Base-by-base conservation (phyloP, 1,140 invertebrate species). In the Megalopta genalis region DNA sequence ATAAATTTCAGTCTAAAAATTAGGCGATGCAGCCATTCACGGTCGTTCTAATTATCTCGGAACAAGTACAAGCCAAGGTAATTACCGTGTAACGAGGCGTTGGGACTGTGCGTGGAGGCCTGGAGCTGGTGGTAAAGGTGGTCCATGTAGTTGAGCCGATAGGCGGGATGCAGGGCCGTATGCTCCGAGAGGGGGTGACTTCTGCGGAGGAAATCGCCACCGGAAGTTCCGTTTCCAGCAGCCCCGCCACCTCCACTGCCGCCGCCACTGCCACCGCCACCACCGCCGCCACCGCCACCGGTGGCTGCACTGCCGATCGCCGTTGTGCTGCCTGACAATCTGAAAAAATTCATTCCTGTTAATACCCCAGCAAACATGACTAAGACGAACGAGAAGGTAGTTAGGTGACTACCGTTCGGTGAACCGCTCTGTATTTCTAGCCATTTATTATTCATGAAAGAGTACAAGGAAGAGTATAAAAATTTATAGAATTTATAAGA, bases 61-160 rank as follows among this genome's bases (percentile, higher is more conserved):
- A 27, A 57, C 65, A 77, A 69, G 65, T 77, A 76, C 65, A 69
- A 57, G 78, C 49, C 14, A 57, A 25, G 25, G 80, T 81, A 87
- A 85, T 86, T 90, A 94, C 93, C 93, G 91, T 93, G 94, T 90
- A 93, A 91, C 86, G 93, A 94, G 82, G 93, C 91, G 89, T 92
- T 93, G 88, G 88, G 95, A 95, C 88, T 95, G 92, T 92, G 93
- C 87, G 92, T 92, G 89, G 90, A 93, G 90, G 91, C 93, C 89
- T 91, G 93, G 75, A 92, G 91, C 85, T 92, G 92, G 81, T 93
- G 93, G 86, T 92, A 93, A 87, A 93, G 89, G 85, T 92, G 91
- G 91, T 93, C 92, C 92, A 93, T 93, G 92, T 93, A 93, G 92
- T 93, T 92, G 87, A 92, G 89, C 87, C 92, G 90, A 86, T 92